A percentile compares a stretch with the other conserved stretches of the same genome.
These are phyloP conservation scores for Meandrusa payeni DNA, from an alignment of 2,888 invertebrate genomes.

Conservation along the genomic window DNA sequence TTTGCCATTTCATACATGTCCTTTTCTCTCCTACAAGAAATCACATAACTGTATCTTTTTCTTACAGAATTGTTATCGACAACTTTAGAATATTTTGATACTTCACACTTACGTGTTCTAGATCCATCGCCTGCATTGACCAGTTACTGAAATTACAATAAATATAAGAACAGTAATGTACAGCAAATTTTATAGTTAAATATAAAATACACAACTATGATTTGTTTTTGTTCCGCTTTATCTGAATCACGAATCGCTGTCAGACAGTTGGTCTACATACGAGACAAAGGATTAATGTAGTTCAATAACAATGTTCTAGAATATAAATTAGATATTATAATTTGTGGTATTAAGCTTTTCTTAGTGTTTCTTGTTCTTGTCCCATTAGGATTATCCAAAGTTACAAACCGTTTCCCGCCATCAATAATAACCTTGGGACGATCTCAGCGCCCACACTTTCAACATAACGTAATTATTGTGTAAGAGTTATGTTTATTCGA, in stretches of 20 bases:
- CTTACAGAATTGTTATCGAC: constrained; percentile 53
- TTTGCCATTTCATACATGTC: constrained; percentile 15
- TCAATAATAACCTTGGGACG: constrained; percentile 59
- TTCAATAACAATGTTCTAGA: constrained; percentile 34
- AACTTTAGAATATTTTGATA: constrained; percentile 39
- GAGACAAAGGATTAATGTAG: constrained; percentile 35
- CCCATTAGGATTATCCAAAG: no score
- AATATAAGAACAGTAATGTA: constrained; percentile 12
- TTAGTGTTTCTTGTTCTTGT: constrained; percentile 27
- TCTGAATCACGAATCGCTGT: constrained; percentile 41
- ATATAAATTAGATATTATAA: constrained; percentile 12
- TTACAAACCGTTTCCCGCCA: constrained; percentile 59
- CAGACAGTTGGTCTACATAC: constrained; percentile 50
- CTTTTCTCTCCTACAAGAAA: constrained; percentile 27
- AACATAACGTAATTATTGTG: constrained; percentile 53
- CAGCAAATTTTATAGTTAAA: constrained; percentile 14
- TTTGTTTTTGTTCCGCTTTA: constrained; percentile 30
- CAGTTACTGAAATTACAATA: neutral
- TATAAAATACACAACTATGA: constrained; percentile 16
- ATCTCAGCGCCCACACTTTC: constrained; percentile 58
- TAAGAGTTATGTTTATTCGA: constrained; percentile 56
- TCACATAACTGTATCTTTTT: constrained; percentile 38
- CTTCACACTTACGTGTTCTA: constrained; percentile 27
- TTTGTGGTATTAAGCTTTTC: no score
- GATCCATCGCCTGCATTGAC: constrained; percentile 38